A percentile compares a stretch with the other conserved stretches of the same genome.
Conservation (phyloP, 2,797 vertebrate genomes). For the Choloepus didactylus region DNA sequence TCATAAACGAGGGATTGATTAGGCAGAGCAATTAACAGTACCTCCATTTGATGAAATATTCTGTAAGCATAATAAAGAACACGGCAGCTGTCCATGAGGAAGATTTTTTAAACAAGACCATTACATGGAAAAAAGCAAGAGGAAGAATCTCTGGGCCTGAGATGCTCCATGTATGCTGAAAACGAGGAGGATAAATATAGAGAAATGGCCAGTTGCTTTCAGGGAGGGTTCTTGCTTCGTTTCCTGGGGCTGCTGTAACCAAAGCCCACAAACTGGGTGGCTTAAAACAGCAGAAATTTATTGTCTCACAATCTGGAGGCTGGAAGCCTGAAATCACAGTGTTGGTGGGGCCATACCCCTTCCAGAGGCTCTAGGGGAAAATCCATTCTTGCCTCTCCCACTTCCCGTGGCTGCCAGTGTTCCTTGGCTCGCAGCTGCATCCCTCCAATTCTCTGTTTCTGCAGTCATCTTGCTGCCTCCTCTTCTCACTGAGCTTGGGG, state of each 20-base stretch:
- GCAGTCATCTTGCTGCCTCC: neutral
- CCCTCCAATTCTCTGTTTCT: neutral
- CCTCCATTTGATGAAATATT: rapidly evolving
- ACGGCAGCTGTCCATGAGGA: neutral
- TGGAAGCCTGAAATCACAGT: neutral
- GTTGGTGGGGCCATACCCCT: rapidly evolving
- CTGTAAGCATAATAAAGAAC: neutral
- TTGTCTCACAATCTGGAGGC: neutral
- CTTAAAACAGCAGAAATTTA: neutral
- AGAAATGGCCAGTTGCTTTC: neutral
- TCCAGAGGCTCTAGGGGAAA: neutral
- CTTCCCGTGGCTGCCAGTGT: neutral
- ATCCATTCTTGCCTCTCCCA: neutral
- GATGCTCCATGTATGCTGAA: rapidly evolving
- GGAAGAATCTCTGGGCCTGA: neutral
- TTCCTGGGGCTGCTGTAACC: neutral
- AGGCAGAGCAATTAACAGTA: no score
- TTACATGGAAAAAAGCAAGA: neutral
- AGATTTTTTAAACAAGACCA: neutral
- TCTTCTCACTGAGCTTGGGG: neutral
- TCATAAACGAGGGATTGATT: neutral
- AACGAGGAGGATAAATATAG: no score
- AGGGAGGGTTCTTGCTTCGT: neutral
- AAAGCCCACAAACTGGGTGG: neutral
- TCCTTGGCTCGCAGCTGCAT: neutral